Base-by-base conservation (phyloP, 2,797 vertebrate species). In the Malurus splendens region DNA sequence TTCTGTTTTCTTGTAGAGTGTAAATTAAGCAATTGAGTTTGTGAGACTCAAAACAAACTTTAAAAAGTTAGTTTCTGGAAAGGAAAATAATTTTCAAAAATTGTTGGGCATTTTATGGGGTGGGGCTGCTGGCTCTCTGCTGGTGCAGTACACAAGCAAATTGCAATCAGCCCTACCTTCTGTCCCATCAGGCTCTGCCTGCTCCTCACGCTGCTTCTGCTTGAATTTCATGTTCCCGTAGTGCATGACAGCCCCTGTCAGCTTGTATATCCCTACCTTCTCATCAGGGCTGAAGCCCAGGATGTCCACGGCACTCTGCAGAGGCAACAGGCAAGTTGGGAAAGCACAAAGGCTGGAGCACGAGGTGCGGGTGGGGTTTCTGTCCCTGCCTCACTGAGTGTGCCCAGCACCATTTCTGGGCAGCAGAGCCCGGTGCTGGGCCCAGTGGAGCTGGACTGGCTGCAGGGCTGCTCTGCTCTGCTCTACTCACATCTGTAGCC, bases 211-310 rank as follows among this genome's bases (percentile, higher is more conserved):
- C 62, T 97, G 98, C 89, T 98, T 98, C 93, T 98, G 98, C 95
- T 99, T 99, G 95, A 99, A 98, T 86, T 98, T 98, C 97, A 98
- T 96, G 95, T 98, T 98, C 13, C 98, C 98, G 3, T 98, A 98
- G 88, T 98, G 98, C 97, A 98, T 97, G 80, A 97, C 97, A 2
- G 97, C 98, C 68, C 98, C 98, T 1, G 98, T 98, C 74, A 99
- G 96, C 94, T 98, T 98, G 93, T 97, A 98, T 22, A 98, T 98
- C 85, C 97, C 91, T 1, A 96, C 60, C 77, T 99, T 99, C 92
- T 98, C 98, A 0, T 98, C 98, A 8, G 95, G 66, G 27, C 22
- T 98, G 87, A 98, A 99, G 76, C 98, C 98, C 95, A 98, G 93
- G 88, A 98, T 98, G 83, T 98, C 98, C 92, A 98, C 97, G 1